phyloP scores from a whole-genome alignment of 2,797 vertebrate species.

The Poecilia picta region DNA sequence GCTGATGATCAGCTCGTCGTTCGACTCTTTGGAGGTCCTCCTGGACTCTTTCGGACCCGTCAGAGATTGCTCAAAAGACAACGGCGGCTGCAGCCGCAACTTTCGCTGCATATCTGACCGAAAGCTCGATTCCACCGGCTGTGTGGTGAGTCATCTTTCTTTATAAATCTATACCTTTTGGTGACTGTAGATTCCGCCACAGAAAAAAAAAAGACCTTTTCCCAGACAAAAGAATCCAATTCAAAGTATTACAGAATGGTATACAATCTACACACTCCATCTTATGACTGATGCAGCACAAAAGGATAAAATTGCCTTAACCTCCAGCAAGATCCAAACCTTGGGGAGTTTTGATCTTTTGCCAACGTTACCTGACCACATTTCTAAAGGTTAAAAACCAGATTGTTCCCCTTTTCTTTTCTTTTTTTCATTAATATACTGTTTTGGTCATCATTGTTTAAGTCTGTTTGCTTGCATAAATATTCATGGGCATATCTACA shows the following conservation, averaged over 20 bases:
- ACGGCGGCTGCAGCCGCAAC: slow-evolving; percentile 97
- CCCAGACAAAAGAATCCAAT: slow-evolving; percentile 12
- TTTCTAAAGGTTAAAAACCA: slow-evolving; percentile 14
- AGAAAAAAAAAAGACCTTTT: slow-evolving; percentile 12
- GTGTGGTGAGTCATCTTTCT: slow-evolving; percentile 85
- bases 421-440: slow-evolving; percentile 7
- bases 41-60: slow-evolving; percentile 97
- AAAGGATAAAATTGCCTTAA: background rate
- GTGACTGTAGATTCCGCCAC: slow-evolving; percentile 1
- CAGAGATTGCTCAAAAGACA: slow-evolving; percentile 96
- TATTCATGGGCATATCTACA: slow-evolving; percentile 43
- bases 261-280: background rate
- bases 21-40: slow-evolving; percentile 96
- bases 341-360: slow-evolving; percentile 14
- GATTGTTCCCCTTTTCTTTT: background rate
- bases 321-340: slow-evolving; percentile 5
- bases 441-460: slow-evolving; percentile 29
- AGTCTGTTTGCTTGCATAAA: slow-evolving; percentile 18
- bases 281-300: slow-evolving; percentile 26
- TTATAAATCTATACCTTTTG: slow-evolving; percentile 2
- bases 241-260: slow-evolving; percentile 7
- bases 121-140: slow-evolving; percentile 96
- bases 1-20: slow-evolving; percentile 98
- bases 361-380: slow-evolving; percentile 13
- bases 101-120: slow-evolving; percentile 97